Base-by-base conservation (phyloP, 2,113 vertebrate genomes). In the Muntiacus reevesi region DNA sequence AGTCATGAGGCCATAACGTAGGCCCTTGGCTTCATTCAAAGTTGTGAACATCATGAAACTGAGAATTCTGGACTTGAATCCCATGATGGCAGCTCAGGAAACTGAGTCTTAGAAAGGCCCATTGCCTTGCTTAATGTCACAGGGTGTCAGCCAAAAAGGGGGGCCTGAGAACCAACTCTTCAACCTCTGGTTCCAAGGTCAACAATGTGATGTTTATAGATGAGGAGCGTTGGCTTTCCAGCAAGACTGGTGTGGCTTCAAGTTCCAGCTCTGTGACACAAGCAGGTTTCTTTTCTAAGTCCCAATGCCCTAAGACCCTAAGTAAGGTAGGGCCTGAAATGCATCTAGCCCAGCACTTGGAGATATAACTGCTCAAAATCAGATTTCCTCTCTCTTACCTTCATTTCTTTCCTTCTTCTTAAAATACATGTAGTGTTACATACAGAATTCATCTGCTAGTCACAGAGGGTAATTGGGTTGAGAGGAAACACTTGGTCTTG, bases 331-430 rank as follows among this genome's bases (percentile, higher is more conserved):
- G 74, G 4, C 10, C 67, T 85, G 1, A 30, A 12, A 43, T n/a
- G 36, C 1, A 4, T 16, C 2, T 16, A 3, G 21, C 4, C 3
- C 3, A 54, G 52, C 7, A 21, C 21, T 17, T 33, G 59, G 4
- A 33, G 7, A 7, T 3, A 30, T 12, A 7, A 11, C 45, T 47
- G 13, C 43, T 55, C 54, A 30, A 28, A 71, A 28, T 21, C 2
- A 17, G 17, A 45, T 60, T 71, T 54, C 28, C 28, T 81, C 33
- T 23, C 1, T 5, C 25, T 27, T 25, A 5, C 21, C 36, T 28
- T 45, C 30, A 12, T 17, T 7, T 6, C 21, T 40, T 36, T 60
- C 30, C 87, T 79, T 76, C 60, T 19, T 27, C 6, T 6, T 25
- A 6, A 45, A 60, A 5, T 25, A 13, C 3, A 2, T 21, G 3